These are phyloP conservation scores for Trachemys scripta DNA, from an alignment of 2,113 vertebrate genomes.

Conservation along the genomic window DNA sequence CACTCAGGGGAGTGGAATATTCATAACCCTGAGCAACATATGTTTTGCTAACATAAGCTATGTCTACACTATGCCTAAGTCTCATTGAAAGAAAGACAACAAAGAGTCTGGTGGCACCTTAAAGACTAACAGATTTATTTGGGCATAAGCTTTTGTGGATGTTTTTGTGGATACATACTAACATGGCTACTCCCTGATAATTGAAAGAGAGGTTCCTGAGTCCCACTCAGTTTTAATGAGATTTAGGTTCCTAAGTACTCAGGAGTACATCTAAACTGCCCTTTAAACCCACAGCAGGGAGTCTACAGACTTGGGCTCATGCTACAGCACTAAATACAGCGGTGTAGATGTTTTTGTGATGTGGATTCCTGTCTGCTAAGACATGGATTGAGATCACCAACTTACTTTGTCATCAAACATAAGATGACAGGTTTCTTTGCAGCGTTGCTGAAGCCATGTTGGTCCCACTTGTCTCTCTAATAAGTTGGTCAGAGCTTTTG, in stretches of 20 bases:
- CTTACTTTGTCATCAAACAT: neutral
- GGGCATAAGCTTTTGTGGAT: too few species aligned
- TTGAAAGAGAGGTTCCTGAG: neutral
- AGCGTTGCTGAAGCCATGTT: neutral
- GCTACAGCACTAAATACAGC: neutral
- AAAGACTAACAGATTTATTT: too few species aligned
- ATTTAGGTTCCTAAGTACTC: neutral
- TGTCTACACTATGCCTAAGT: too few species aligned
- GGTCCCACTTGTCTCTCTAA: neutral
- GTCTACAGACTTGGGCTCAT: neutral
- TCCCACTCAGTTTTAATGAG: neutral
- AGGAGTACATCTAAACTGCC: neutral
- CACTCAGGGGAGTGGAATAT: too few species aligned
- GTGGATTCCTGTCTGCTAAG: neutral
- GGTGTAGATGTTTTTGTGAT: neutral
- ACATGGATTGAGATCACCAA: neutral
- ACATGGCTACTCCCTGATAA: too few species aligned
- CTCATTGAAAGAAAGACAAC: too few species aligned
- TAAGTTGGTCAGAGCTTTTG: neutral
- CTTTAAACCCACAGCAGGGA: neutral
- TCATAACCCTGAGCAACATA: too few species aligned
- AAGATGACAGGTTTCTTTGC: too few species aligned
- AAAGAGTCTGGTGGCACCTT: too few species aligned
- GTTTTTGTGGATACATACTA: too few species aligned
- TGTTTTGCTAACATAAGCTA: too few species aligned